Evolutionary conservation across 1,140 invertebrate species (phyloP), one percentile per base, ranked within the genome.

Genomic region (Atta colombica): DNA sequence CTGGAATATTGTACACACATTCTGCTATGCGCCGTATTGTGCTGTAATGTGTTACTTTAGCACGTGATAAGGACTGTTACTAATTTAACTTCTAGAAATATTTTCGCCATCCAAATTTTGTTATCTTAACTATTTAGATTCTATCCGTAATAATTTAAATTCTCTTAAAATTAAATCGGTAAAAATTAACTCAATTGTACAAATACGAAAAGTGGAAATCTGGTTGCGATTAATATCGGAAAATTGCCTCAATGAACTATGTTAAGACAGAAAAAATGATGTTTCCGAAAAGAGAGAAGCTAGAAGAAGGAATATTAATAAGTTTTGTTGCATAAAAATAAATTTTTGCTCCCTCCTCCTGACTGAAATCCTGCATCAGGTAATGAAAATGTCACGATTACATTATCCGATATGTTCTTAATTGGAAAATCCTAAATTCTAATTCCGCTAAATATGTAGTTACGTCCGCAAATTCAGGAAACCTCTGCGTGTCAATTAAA

Each of bases 1-100:
- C 65, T 39, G 10, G 68, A 74, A 60, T 82, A 82, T 82, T 74
- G 39, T n/a, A 21, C 61, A n/a, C 71, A 71, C 55, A 39, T 18
- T 12, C 21, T 4, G 21, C 45, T 60, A 16, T 28, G 3, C 21
- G 18, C 68, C 35, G n/a, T 25, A 53, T 25, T 45, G 28, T 35
- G 45, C 58, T 55, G 28, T 12, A 55, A 16, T 25, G 45, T 25
- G 28, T 68, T 35, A 53, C 45, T 51, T 8, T 39, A 10, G 49
- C n/a, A 12, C 16, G 7, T 25, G 51, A 71, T 71, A 80, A 68
- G 78, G 25, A 28, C 35, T 39, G 12, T 21, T 18, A 28, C 55
- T 35, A 75, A 61, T 35, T 84, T 75, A 84, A 16, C n/a, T 51
- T 25, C 2, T 2, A 51, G 25, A 84, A 49, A 51, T 25, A 21